These are phyloP conservation scores for Callocephalon fimbriatum DNA, from an alignment of 2,113 vertebrate genomes.

Conservation along the genomic window DNA sequence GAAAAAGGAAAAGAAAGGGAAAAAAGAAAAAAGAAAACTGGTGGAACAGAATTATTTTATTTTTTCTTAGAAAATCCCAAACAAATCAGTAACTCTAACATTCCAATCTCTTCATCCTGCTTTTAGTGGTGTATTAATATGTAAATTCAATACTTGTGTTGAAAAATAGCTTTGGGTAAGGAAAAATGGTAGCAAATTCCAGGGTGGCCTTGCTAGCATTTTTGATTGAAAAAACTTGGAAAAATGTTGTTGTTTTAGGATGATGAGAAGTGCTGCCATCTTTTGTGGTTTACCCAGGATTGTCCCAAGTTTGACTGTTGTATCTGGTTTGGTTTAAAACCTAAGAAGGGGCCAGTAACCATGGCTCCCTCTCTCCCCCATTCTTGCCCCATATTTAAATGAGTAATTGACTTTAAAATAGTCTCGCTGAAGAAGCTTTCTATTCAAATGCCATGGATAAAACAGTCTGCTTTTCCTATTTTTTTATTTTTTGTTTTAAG, in stretches of 20 bases:
- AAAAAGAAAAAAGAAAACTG: not conserved
- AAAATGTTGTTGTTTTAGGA: slow-evolving; percentile 62
- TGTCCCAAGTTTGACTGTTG: slow-evolving; percentile 49
- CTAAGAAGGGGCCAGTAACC: not conserved
- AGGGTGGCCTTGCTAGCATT: slow-evolving; percentile 63
- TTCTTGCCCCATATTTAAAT: slow-evolving; percentile 3
- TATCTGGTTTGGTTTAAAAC: slow-evolving; percentile 57
- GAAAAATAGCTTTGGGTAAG: slow-evolving; percentile 66
- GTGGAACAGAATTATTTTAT: slow-evolving; percentile 28
- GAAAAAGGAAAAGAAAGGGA: not conserved
- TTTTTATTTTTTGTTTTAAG: not conserved
- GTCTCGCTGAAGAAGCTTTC: not conserved
- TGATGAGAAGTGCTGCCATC: slow-evolving; percentile 59
- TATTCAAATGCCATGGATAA: not conserved
- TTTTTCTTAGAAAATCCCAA: slow-evolving; percentile 65
- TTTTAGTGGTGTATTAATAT: slow-evolving; percentile 67
- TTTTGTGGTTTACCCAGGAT: slow-evolving; percentile 65
- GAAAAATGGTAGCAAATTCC: slow-evolving; percentile 71
- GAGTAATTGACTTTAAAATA: not conserved
- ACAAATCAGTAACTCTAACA: slow-evolving; percentile 49
- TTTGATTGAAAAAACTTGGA: slow-evolving; percentile 64
- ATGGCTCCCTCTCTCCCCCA: not conserved
- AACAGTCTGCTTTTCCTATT: not conserved
- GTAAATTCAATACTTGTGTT: slow-evolving; percentile 65
- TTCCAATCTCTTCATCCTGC: slow-evolving; percentile 59